phyloP scores from a whole-genome alignment of 2,113 vertebrate species.

The Anseranas semipalmata region DNA sequence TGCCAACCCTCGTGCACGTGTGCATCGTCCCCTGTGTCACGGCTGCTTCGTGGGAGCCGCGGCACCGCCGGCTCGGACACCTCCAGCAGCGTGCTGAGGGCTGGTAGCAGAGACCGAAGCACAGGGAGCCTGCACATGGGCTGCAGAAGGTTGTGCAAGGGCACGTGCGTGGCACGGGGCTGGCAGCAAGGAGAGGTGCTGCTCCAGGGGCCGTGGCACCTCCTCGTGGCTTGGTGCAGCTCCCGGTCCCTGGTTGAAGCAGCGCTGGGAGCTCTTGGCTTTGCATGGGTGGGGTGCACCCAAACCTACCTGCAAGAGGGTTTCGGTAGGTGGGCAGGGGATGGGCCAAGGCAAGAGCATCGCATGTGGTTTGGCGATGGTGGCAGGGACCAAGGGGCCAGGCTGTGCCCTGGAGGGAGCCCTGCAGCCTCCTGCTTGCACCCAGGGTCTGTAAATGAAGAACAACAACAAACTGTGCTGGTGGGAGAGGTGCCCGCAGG shows the following conservation, averaged over 20 bases:
- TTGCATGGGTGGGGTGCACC: too few species aligned
- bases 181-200: neutral
- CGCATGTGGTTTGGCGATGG: accelerated
- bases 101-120: too few species aligned
- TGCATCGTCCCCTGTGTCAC: neutral
- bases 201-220: neutral
- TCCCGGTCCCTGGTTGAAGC: neutral
- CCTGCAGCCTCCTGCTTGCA: neutral
- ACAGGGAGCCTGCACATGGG: neutral
- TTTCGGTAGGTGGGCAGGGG: neutral
- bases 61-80: too few species aligned
- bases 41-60: neutral
- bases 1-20: neutral
- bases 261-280: neutral
- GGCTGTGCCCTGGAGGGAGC: accelerated
- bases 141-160: neutral
- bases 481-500: accelerated
- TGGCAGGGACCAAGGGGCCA: accelerated
- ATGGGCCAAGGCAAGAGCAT: neutral
- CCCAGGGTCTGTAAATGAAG: accelerated
- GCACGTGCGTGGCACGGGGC: too few species aligned
- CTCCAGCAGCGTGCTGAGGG: too few species aligned
- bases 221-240: neutral
- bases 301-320: neutral
- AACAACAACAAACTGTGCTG: neutral